Evolutionary conservation across 1,140 invertebrate genomes (phyloP).

Genomic region (Diachasma alloeum): DNA sequence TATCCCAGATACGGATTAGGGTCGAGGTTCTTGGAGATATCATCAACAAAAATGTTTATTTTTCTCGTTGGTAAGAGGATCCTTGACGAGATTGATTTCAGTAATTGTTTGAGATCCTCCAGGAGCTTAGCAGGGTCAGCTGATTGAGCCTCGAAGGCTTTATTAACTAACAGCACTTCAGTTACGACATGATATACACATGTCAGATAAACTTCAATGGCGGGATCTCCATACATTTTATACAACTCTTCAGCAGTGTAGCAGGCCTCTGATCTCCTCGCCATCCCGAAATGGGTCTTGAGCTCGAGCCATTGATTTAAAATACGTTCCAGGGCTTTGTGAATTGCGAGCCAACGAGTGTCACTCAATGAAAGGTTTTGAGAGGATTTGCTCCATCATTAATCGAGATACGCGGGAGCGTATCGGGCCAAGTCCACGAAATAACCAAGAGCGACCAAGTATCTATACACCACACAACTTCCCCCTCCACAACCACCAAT

Average conservation of each 20-base stretch:
- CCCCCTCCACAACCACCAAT: no score
- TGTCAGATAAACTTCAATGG: constrained; percentile 18
- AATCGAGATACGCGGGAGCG: no score
- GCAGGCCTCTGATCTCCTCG: constrained; percentile 6
- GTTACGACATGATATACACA: constrained; percentile 12
- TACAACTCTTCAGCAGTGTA: constrained; percentile 14
- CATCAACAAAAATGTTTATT: constrained; percentile 1
- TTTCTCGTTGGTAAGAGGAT: constrained; percentile 1
- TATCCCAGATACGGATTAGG: constrained; percentile 20
- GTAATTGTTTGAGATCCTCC: no score
- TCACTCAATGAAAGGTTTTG: constrained; percentile 45
- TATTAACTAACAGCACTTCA: constrained; percentile 23
- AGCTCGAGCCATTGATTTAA: constrained; percentile 24
- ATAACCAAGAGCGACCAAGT: no score
- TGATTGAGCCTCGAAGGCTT: constrained; percentile 15
- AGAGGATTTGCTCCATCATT: constrained; percentile 49
- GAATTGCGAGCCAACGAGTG: constrained; percentile 41
- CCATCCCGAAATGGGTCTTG: constrained; percentile 26
- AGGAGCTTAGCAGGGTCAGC: constrained; percentile 17
- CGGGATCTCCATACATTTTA: constrained; percentile 2
- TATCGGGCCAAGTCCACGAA: no score
- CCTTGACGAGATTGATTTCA: constrained; percentile 3
- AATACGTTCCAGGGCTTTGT: constrained; percentile 9
- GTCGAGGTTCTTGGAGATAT: no score
- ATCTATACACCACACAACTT: no score